These are phyloP conservation scores for Ormyrus nitidulus DNA, from an alignment of 2,888 invertebrate genomes.

Conservation along the genomic window DNA sequence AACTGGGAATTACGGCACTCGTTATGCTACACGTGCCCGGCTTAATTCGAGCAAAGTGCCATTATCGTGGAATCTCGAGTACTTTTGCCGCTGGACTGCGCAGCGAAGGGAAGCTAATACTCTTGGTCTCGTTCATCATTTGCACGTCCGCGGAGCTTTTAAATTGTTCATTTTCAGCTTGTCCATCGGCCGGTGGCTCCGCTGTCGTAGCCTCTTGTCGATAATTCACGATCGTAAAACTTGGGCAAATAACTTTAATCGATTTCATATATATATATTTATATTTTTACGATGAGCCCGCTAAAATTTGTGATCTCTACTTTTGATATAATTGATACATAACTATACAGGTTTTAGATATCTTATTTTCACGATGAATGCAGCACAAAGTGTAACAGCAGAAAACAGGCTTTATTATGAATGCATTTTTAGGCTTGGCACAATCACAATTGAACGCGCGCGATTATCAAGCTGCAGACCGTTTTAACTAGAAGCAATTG, in stretches of 20 bases:
- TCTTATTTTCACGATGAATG: too few species aligned
- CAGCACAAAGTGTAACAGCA: too few species aligned
- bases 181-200: too few species aligned
- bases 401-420: too few species aligned
- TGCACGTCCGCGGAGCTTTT: background rate
- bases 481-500: conserved; percentile 20
- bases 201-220: background rate
- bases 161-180: conserved; percentile 38
- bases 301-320: too few species aligned
- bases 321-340: too few species aligned
- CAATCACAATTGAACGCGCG: background rate
- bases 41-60: conserved; percentile 39
- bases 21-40: background rate
- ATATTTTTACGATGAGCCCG: too few species aligned
- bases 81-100: background rate
- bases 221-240: background rate
- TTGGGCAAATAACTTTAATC: too few species aligned
- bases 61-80: conserved; percentile 50
- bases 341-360: too few species aligned
- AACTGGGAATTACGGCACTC: conserved; percentile 8
- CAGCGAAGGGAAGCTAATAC: background rate
- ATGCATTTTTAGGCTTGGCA: too few species aligned
- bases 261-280: too few species aligned
- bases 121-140: background rate
- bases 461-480: background rate